Base-by-base conservation (phyloP, 2,888 invertebrate genomes). In the Dusona sp. region DNA sequence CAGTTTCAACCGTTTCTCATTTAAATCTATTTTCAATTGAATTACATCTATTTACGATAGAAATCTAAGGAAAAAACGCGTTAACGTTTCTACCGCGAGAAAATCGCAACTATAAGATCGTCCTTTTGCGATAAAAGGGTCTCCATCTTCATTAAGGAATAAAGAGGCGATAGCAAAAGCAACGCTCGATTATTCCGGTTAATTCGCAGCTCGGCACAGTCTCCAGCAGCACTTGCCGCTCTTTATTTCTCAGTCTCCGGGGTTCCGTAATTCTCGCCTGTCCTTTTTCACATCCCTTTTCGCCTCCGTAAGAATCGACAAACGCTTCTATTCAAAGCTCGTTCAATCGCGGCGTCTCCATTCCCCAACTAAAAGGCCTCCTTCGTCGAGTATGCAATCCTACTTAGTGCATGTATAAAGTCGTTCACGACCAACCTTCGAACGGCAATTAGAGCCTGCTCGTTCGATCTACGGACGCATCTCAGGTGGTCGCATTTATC, bases 111-210 rank as follows among this genome's bases (percentile, higher is more conserved):
- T 45, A 51, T 48, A 68, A 86, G 83, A 86, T 86, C 77, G 77
- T 68, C 45, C 67, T 64, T 57, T 11, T 8, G 33, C 54, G 86
- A 86, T 86, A 81, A 83, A 72, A 64, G 77, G 57, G 75, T 65
- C 54, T 77, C 51, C 68, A 81, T 86, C 86, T 86, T 86, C 84
- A 86, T 86, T 86, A 84, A 81, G 80, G 68, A 81, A 86, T 84
- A 70, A 78, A 84, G 80, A 81, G 77, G 79, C 54, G 61, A 77
- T 33, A 61, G 48, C 54, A 65, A 77, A 80, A 86, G 64, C 75
- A 48, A 51, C 74, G 42, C 77, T 81, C 73, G 86, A 84, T 84
- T 78, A 81, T 74, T 64, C 51, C 67, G 51, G 57, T 86, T 86
- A 84, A 84, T 86, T 81, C 68, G 83, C 78, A 51, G 74, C 86